Percentiles rank a stretch among this genome's conserved stretches.
phyloP scores from a whole-genome alignment of 2,113 vertebrate species.

The Acrocephalus kingi region DNA sequence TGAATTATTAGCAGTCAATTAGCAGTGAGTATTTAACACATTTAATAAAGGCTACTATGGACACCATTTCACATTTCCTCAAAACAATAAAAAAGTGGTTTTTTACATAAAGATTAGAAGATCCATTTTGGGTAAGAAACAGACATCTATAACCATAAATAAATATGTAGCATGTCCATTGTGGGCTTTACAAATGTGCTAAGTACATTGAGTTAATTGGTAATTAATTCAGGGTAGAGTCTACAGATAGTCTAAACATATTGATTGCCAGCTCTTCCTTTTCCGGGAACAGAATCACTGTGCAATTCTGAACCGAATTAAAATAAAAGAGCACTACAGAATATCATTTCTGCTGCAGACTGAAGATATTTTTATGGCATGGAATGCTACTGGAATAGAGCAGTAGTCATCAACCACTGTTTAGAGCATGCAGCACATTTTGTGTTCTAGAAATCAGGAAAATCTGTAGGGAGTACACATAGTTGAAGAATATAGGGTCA shows the following conservation, averaged over 20 bases:
- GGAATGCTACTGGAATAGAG: neutral
- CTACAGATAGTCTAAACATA: conserved; percentile 55
- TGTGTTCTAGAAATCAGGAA: neutral
- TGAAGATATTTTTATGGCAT: conserved; percentile 5
- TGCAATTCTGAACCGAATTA: neutral
- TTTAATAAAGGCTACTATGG: neutral
- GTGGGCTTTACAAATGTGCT: conserved; percentile 40
- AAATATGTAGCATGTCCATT: conserved; percentile 15
- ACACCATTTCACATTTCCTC: neutral
- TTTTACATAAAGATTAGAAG: neutral
- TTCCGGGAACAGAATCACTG: conserved; percentile 17
- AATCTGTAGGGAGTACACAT: neutral
- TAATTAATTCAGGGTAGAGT: conserved; percentile 43
- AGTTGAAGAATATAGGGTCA: neutral
- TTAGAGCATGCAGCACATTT: neutral
- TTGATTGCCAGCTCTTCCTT: conserved; percentile 33
- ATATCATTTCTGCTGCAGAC: neutral
- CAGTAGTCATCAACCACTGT: neutral
- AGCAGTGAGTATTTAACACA: neutral
- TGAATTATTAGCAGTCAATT: neutral
- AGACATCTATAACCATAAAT: neutral
- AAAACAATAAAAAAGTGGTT: neutral
- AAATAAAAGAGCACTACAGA: conserved; percentile 5
- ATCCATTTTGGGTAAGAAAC: neutral
- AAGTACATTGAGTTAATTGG: conserved; percentile 44